Evolutionary conservation across 2,113 vertebrate species (phyloP).

Genomic region (Archilochus colubris): DNA sequence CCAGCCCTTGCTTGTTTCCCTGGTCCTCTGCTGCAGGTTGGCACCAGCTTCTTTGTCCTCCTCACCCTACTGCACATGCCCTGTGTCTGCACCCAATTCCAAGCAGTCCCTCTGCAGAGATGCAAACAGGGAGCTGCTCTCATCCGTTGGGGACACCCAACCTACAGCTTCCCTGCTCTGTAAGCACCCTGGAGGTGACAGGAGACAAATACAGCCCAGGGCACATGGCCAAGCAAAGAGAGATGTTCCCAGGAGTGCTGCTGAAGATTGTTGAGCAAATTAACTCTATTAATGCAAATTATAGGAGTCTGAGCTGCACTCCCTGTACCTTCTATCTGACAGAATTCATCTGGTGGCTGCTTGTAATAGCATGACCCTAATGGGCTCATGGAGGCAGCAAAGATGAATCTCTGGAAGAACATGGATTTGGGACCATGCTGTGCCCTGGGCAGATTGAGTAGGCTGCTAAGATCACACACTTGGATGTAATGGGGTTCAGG

Average conservation of each 20-base stretch:
- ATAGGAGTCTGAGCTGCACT: slow-evolving; percentile 19
- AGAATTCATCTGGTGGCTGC: slow-evolving; percentile 53
- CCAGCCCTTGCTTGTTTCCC: background rate
- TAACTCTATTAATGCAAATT: slow-evolving; percentile 49
- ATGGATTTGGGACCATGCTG: background rate
- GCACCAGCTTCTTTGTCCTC: background rate
- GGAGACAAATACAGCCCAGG: background rate
- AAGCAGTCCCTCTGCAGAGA: background rate
- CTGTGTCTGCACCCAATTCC: background rate
- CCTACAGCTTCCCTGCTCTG: background rate
- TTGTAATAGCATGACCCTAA: slow-evolving; percentile 55
- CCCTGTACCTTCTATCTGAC: slow-evolving; percentile 28
- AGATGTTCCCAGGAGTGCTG: background rate
- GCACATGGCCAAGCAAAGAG: background rate
- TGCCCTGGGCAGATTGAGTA: background rate
- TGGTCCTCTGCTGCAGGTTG: background rate
- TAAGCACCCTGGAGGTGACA: background rate
- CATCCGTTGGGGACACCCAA: background rate
- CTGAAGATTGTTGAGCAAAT: slow-evolving; percentile 47
- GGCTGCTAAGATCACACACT: background rate
- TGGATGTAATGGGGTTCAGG: background rate
- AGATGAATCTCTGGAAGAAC: background rate
- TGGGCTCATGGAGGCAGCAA: slow-evolving; percentile 35
- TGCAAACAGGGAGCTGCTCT: background rate
- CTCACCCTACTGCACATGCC: fast-evolving